Base-by-base conservation (phyloP, 2,113 vertebrate species). In the Scomber colias region DNA sequence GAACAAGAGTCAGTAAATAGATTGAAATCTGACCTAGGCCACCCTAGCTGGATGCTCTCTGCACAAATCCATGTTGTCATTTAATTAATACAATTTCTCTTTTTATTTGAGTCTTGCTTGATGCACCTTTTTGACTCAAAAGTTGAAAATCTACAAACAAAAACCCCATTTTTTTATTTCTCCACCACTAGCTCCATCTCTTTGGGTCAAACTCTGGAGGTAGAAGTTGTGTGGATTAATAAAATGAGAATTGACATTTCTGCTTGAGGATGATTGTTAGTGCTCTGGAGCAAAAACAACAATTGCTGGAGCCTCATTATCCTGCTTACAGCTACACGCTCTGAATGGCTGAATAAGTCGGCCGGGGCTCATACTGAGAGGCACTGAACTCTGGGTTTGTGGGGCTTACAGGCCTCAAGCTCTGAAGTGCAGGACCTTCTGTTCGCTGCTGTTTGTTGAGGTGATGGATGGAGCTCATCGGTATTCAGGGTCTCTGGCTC, bases 391-490 rank as follows among this genome's bases (percentile, higher is more conserved):
- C 76, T 14, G 81, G 48, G 27, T 79, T 46, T 82, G 67, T n/a
- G 66, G 64, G 75, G 45, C 75, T 81, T 35, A 65, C 35, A 13
- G 48, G 45, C 27, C 24, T 2, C 51, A 73, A 75, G 81, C 74
- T 60, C 76, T 61, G 84, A 72, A 77, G 87, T 54, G 85, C 75
- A 31, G 45, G 62, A 81, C 84, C 89, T 81, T 71, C 71, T 69
- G 90, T 65, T 79, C 40, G 0, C 81, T 40, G 81, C 85, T 64
- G 83, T 81, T 80, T 84, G 76, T 75, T 30, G 59, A 53, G 60
- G 63, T 87, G 89, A 92, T 91, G 87, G 91, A 91, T 91, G 87
- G 89, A 79, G 89, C 82, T 89, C 82, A 86, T 92, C 80, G 12
- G 80, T 83, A 87, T 89, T 90, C 89, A 91, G 66, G 83, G 79